Evolutionary conservation across 2,113 vertebrate species (phyloP).

Genomic region (Nanorana parkeri): DNA sequence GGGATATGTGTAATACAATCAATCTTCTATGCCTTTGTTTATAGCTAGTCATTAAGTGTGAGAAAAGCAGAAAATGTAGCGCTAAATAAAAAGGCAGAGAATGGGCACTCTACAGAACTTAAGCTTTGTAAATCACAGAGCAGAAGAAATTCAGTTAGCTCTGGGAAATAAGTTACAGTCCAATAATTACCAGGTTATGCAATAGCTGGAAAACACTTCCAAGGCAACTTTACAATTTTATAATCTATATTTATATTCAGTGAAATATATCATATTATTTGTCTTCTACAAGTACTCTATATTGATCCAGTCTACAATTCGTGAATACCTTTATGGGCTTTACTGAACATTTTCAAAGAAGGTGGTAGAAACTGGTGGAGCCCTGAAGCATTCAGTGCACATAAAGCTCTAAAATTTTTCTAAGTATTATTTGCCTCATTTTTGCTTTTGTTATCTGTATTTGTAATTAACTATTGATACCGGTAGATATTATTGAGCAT

Average conservation of each 20-base stretch:
- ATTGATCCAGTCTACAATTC: not conserved
- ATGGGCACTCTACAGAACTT: slow-evolving; percentile 9
- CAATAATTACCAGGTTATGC: slow-evolving; percentile 45
- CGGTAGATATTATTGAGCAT: no score
- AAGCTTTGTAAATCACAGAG: slow-evolving; percentile 44
- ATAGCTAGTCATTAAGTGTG: slow-evolving; percentile 42
- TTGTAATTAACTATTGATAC: no score
- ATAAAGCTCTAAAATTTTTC: no score
- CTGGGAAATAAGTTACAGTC: slow-evolving; percentile 10
- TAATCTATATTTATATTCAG: slow-evolving; percentile 6
- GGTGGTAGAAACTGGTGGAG: no score
- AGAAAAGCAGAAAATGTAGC: slow-evolving; percentile 41
- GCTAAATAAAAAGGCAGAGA: slow-evolving; percentile 49
- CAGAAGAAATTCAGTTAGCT: slow-evolving; percentile 41
- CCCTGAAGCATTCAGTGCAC: no score
- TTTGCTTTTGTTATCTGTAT: no score
- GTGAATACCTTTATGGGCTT: not conserved
- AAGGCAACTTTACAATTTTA: slow-evolving; percentile 8
- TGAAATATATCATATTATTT: slow-evolving; percentile 16
- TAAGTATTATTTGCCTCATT: no score
- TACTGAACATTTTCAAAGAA: no score
- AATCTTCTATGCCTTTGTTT: slow-evolving; percentile 44
- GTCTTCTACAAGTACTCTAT: not conserved
- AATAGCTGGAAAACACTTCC: not conserved
- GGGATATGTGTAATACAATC: slow-evolving; percentile 46